Evolutionary conservation across 2,113 vertebrate species (phyloP), one percentile per base, ranked within the genome.

Genomic region (mouse (Mus musculus)): DNA sequence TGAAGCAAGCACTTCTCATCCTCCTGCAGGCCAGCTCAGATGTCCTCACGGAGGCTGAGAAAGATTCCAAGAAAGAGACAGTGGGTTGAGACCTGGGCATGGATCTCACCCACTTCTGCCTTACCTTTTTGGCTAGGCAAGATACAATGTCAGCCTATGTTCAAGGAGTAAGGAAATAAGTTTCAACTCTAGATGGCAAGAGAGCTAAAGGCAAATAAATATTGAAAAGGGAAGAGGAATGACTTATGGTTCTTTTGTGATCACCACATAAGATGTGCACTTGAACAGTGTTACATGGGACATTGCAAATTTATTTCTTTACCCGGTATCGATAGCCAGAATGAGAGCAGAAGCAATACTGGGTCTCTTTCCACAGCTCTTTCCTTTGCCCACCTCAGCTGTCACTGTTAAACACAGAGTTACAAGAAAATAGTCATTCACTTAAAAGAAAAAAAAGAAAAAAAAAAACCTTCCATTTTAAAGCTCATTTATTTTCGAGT

Each of bases 401-500:
- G 11, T 73, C 36, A 78, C 54, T 65, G 77, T 86, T 89, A 95
- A 94, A 84, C 92, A 94, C 3, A 94, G 14, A 92, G 49, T 19
- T 88, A 96, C 92, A 81, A 92, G 81, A 75, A 94, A 90, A 93
- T 88, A 78, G 33, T 78, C 56, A 59, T 95, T 95, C 56, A 90
- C 95, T 90, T 93, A 89, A 94, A 96, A 89, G 63, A 95, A 94
- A 95, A 71, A 93, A 95, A 95, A 88, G 39, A 73, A n/a, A 59
- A 33, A 88, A 73, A 73, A n/a, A 59, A 33, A 86, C 52, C 76
- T 96, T 86, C 77, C 72, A 52, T 93, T 97, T 96, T 73, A 81
- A 92, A 90, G 54, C 77, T 96, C n/a, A 93, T 86, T 96, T 97
- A 88, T 87, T 97, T 95, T 93, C 28, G 61, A 71, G 65, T 93